A percentile compares a stretch with the other conserved stretches of the same genome.
These are phyloP conservation scores for Auanema freiburgensis DNA, from an alignment of 2,888 invertebrate species.

Conservation along the genomic window DNA sequence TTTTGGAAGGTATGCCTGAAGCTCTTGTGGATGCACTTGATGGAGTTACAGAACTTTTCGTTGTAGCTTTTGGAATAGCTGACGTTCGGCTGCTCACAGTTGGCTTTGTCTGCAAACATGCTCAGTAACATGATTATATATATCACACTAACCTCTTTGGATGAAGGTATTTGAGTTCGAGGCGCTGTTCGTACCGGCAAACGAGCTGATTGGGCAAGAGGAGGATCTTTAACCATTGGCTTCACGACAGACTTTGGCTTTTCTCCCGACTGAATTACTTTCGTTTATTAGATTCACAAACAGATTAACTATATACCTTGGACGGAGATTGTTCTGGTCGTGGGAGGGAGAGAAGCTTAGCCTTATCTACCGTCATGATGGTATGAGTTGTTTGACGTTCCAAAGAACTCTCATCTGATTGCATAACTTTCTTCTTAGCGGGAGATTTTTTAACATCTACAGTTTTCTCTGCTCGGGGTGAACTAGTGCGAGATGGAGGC, in stretches of 20 bases:
- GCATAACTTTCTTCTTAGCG: slow-evolving; percentile 20
- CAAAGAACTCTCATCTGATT: slow-evolving; percentile 29
- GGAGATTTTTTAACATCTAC: slow-evolving; percentile 14
- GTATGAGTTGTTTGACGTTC: slow-evolving; percentile 59
- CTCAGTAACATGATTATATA: too few species aligned
- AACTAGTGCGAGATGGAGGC: not conserved
- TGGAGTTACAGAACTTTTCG: too few species aligned
- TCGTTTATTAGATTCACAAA: slow-evolving; percentile 1
- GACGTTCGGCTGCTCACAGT: too few species aligned
- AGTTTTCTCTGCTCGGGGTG: slow-evolving; percentile 1
- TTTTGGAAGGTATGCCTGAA: too few species aligned
- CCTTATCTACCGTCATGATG: slow-evolving; percentile 42
- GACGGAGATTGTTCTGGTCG: slow-evolving; percentile 36
- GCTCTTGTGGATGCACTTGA: too few species aligned
- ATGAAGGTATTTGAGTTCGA: too few species aligned
- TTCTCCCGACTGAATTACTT: slow-evolving; percentile 17
- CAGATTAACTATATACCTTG: slow-evolving; percentile 11
- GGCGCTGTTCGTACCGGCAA: slow-evolving; percentile 6
- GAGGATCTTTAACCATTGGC: slow-evolving; percentile 55
- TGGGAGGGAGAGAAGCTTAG: slow-evolving; percentile 31
- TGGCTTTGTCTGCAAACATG: too few species aligned
- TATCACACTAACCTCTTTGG: too few species aligned
- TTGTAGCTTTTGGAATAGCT: too few species aligned
- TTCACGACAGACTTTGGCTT: slow-evolving; percentile 60
- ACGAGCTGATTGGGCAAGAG: slow-evolving; percentile 31